Evolutionary conservation across 2,113 vertebrate species (phyloP).

Genomic region (Lampris incognitus): DNA sequence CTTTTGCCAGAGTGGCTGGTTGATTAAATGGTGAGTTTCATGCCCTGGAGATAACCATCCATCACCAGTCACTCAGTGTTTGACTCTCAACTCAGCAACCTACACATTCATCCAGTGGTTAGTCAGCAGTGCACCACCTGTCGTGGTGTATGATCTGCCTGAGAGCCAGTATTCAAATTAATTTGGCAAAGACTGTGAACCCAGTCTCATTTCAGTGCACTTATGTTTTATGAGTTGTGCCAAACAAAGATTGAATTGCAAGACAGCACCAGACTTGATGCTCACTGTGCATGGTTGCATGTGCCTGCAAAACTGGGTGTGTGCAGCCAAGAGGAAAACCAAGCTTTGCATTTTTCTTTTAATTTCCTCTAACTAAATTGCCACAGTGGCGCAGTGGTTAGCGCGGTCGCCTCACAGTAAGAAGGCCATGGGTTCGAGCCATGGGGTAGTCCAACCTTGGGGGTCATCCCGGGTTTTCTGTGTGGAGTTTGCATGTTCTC

Average conservation of each 20-base stretch:
- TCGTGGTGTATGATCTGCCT: not conserved
- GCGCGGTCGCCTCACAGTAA: too few species aligned
- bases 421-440: too few species aligned
- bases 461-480: too few species aligned
- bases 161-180: not conserved
- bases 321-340: not conserved
- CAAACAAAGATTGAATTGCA: not conserved
- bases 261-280: not conserved
- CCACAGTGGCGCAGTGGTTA: too few species aligned
- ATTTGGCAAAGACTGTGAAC: not conserved
- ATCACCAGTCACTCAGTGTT: not conserved
- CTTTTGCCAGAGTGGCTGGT: not conserved
- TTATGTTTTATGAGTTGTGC: not conserved
- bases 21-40: not conserved
- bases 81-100: slow-evolving; percentile 1
- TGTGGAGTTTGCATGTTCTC: too few species aligned
- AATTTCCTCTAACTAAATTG: slow-evolving; percentile 14
- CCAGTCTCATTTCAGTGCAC: not conserved
- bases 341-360: not conserved
- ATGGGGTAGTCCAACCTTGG: too few species aligned
- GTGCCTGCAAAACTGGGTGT: not conserved
- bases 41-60: not conserved
- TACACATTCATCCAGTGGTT: not conserved
- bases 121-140: slow-evolving; percentile 28
- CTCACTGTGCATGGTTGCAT: not conserved